Conservation (phyloP, 2,797 vertebrate genomes). For the Arctocebus calabarensis region DNA sequence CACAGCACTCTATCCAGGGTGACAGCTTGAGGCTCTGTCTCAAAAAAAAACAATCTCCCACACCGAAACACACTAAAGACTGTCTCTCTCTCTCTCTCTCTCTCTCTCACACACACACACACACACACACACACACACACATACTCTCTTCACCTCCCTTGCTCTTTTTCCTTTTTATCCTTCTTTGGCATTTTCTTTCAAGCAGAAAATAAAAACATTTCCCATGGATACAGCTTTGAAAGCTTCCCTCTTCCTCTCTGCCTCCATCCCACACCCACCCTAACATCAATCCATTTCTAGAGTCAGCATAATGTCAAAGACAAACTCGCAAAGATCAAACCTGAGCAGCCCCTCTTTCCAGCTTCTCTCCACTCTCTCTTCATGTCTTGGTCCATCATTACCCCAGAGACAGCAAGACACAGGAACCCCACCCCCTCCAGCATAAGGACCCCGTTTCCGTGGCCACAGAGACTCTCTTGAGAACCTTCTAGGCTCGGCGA, state of each 20-base stretch:
- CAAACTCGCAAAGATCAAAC: conserved; percentile 28
- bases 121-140: too few species aligned
- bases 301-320: conserved; percentile 18
- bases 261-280: neutral
- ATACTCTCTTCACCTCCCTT: neutral
- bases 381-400: neutral
- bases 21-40: too few species aligned
- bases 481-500: neutral
- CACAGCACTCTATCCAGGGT: too few species aligned
- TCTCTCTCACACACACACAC: neutral
- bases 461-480: neutral
- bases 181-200: conserved; percentile 80
- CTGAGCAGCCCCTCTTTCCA: neutral
- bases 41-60: neutral
- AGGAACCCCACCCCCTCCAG: neutral
- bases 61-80: neutral
- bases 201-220: conserved; percentile 73
- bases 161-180: conserved; percentile 21
- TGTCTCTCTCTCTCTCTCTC: neutral
- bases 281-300: conserved; percentile 12
- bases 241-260: conserved; percentile 34
- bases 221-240: conserved; percentile 74
- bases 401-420: neutral
- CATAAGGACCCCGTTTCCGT: neutral
- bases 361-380: neutral